These are phyloP conservation scores for Cheilosia impressa DNA, from an alignment of 2,888 invertebrate species.

Conservation along the genomic window DNA sequence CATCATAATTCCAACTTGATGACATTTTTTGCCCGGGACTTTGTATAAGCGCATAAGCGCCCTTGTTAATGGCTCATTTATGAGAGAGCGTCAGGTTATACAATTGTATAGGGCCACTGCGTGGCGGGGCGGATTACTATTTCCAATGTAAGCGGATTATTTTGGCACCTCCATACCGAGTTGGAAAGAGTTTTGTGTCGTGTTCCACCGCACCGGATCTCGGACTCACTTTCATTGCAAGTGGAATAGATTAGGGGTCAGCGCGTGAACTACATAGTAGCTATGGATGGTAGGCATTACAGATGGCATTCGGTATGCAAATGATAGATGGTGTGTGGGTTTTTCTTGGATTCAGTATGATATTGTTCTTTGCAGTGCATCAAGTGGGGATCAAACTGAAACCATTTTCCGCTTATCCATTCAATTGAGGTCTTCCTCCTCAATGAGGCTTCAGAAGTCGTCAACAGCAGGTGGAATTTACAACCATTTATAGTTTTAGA, in stretches of 20 bases:
- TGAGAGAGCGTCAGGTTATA: conserved; percentile 63
- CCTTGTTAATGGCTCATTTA: conserved; percentile 75
- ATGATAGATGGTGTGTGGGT: conserved; percentile 1
- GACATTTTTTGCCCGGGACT: conserved; percentile 62
- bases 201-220: conserved; percentile 22
- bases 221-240: conserved; percentile 11
- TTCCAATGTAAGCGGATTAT: conserved; percentile 70
- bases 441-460: no score
- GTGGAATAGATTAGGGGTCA: conserved; percentile 33
- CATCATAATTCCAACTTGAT: conserved; percentile 71
- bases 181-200: conserved; percentile 47
- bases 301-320: neutral
- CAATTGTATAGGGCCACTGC: conserved; percentile 28
- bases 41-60: conserved; percentile 72
- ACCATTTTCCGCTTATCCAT: no score
- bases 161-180: conserved; percentile 64
- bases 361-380: neutral
- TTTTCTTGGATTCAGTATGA: neutral
- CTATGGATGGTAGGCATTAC: neutral
- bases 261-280: conserved; percentile 17
- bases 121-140: conserved; percentile 50
- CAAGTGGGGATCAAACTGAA: neutral
- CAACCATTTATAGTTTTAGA: no score
- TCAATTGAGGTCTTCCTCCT: no score
- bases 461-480: no score